Conservation (phyloP, 2,797 vertebrate species). For the Diplodus sargus region DNA sequence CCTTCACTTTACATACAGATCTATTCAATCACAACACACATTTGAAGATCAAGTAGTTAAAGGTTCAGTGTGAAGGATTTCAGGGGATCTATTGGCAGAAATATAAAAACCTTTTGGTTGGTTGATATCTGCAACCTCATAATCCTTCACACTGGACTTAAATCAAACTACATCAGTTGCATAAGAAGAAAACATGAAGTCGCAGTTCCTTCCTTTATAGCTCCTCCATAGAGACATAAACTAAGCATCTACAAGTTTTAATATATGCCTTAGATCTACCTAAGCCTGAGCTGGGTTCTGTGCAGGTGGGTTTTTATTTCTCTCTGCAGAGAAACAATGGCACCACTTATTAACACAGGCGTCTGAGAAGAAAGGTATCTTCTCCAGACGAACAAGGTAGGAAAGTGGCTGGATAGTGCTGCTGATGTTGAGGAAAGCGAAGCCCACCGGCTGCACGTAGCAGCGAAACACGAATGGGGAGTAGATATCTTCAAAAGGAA, state of each 20-base stretch:
- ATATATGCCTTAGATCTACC: too few species aligned
- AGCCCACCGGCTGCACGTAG: slow-evolving; percentile 82
- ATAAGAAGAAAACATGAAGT: not conserved
- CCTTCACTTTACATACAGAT: fast-evolving
- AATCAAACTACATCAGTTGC: not conserved
- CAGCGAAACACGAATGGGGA: slow-evolving; percentile 77
- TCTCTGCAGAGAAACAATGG: slow-evolving; percentile 19
- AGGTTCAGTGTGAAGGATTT: not conserved
- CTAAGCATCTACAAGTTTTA: too few species aligned
- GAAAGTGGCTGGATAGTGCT: slow-evolving; percentile 85
- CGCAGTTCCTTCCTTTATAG: not conserved
- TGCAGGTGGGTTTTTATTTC: slow-evolving; percentile 22
- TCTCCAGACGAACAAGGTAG: slow-evolving; percentile 82
- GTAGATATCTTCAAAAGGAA: slow-evolving; percentile 85
- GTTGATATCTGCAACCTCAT: too few species aligned
- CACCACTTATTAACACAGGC: slow-evolving; percentile 60
- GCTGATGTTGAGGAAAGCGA: slow-evolving; percentile 85
- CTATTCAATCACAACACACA: not conserved
- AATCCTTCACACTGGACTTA: too few species aligned
- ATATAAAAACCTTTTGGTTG: too few species aligned
- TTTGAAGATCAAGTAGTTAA: not conserved
- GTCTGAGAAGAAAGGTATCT: slow-evolving; percentile 76
- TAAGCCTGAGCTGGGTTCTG: slow-evolving; percentile 1
- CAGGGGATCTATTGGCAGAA: too few species aligned
- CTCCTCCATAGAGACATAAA: too few species aligned